phyloP scores from a whole-genome alignment of 2,797 vertebrate species.

The Danio jaintianensis region DNA sequence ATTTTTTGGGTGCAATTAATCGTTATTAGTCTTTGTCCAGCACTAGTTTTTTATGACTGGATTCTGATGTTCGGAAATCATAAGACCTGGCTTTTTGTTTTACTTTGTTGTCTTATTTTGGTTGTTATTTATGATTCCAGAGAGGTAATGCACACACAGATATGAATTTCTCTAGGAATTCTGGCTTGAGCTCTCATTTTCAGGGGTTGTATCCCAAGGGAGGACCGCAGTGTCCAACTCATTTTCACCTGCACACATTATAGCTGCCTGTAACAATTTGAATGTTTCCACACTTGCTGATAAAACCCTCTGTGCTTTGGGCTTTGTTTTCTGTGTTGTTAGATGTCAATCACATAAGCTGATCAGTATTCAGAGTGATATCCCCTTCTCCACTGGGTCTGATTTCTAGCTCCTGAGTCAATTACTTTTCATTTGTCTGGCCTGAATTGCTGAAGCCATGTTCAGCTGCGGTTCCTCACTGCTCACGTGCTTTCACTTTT shows the following conservation, averaged over 20 bases:
- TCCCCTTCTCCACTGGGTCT: conserved; percentile 72
- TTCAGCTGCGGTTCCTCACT: conserved; percentile 74
- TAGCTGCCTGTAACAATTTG: conserved; percentile 46
- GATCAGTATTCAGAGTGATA: conserved; percentile 81
- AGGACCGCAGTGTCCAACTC: conserved; percentile 11
- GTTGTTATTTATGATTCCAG: neutral
- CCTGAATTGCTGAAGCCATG: conserved; percentile 76
- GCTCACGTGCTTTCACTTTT: conserved; percentile 55
- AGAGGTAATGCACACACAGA: neutral
- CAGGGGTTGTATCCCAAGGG: conserved; percentile 20
- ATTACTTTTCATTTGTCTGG: conserved; percentile 84
- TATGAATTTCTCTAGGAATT: conserved; percentile 3
- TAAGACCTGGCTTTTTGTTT: neutral
- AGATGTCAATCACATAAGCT: conserved; percentile 82
- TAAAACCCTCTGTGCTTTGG: conserved; percentile 47
- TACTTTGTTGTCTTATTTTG: neutral
- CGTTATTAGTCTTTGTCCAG: too few relatives aligned
- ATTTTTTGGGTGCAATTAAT: too few relatives aligned
- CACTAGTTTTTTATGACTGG: too few relatives aligned
- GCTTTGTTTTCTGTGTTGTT: conserved; percentile 75
- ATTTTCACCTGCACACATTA: conserved; percentile 23
- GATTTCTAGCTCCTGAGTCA: conserved; percentile 75
- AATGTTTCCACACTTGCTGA: conserved; percentile 41
- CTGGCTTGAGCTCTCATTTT: conserved; percentile 7
- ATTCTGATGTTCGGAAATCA: too few relatives aligned